Evolutionary conservation across 53 echinoderm and acorn worm species (phyloP).

Genomic region (Echinarachnius parma): DNA sequence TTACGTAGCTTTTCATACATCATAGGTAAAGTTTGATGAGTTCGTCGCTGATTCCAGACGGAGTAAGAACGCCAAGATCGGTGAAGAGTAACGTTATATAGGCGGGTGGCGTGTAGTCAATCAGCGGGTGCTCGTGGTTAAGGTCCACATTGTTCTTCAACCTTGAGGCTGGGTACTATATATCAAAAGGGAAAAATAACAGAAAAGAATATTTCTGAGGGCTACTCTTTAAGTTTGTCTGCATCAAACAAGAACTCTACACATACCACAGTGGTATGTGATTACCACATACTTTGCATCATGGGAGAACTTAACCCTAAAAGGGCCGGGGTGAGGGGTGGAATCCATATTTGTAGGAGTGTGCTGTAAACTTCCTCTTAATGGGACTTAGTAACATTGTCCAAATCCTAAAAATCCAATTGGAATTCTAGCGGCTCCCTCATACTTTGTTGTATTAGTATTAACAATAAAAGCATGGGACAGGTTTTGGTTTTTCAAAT

Average conservation of each 20-base stretch:
- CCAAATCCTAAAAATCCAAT: too few species aligned
- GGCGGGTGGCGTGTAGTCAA: conserved; percentile 95
- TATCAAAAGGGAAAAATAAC: not conserved
- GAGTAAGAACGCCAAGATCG: conserved; percentile 90
- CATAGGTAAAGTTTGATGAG: conserved; percentile 97
- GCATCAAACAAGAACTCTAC: not conserved
- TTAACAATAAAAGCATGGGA: too few species aligned
- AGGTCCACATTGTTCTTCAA: conserved; percentile 71
- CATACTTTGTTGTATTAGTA: too few species aligned
- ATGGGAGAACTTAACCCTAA: too few species aligned
- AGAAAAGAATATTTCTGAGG: not conserved
- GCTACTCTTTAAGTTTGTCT: too few species aligned
- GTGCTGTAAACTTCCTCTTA: too few species aligned
- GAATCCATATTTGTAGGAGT: too few species aligned
- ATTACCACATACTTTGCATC: not conserved
- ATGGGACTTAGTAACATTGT: too few species aligned
- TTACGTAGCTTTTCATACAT: conserved; percentile 6
- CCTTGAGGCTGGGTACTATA: conserved; percentile 88
- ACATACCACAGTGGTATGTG: not conserved
- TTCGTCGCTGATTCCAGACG: conserved; percentile 97
- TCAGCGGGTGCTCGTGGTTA: conserved; percentile 83
- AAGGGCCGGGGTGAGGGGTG: too few species aligned
- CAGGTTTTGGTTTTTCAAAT: too few species aligned
- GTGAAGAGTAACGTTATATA: conserved; percentile 95
- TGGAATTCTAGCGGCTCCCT: too few species aligned